phyloP scores from a whole-genome alignment of 2,888 invertebrate genomes.

The Leuctra nigra region DNA sequence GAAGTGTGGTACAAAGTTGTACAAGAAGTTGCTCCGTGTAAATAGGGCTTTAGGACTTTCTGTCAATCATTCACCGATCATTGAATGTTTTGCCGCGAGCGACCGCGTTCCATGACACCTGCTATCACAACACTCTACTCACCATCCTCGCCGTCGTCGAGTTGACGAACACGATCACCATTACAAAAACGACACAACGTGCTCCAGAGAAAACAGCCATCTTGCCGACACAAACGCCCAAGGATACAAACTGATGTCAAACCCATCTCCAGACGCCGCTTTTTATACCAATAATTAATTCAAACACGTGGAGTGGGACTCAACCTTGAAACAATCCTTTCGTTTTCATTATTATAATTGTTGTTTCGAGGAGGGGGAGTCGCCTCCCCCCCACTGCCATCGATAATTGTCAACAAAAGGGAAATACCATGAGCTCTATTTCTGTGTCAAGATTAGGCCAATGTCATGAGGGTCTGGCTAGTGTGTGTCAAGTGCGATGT shows the following conservation, averaged over 20 bases:
- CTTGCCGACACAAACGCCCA: not conserved
- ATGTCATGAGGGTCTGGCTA: constrained; percentile 19
- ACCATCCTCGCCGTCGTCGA: not conserved
- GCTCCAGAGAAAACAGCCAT: too few species aligned
- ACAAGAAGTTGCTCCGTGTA: too few species aligned
- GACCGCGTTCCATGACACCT: too few species aligned
- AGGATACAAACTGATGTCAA: not conserved
- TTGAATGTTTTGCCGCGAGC: too few species aligned
- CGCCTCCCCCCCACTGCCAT: not conserved
- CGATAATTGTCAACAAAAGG: not conserved
- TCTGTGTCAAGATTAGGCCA: constrained; percentile 27
- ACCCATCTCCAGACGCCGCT: not conserved
- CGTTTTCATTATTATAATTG: constrained; percentile 6
- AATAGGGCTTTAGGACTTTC: too few species aligned
- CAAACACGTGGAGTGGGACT: not conserved
- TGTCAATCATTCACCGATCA: too few species aligned
- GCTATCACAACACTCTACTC: too few species aligned
- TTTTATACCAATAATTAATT: constrained; percentile 5
- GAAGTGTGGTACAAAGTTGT: too few species aligned
- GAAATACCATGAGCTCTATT: not conserved
- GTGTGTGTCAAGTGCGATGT: too few species aligned
- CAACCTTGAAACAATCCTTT: constrained; percentile 1
- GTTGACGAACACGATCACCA: not conserved
- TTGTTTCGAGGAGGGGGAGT: constrained; percentile 7
- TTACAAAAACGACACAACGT: not conserved